Evolutionary conservation across 2,113 vertebrate genomes (phyloP).

Genomic region (Phylloscopus trochilus): DNA sequence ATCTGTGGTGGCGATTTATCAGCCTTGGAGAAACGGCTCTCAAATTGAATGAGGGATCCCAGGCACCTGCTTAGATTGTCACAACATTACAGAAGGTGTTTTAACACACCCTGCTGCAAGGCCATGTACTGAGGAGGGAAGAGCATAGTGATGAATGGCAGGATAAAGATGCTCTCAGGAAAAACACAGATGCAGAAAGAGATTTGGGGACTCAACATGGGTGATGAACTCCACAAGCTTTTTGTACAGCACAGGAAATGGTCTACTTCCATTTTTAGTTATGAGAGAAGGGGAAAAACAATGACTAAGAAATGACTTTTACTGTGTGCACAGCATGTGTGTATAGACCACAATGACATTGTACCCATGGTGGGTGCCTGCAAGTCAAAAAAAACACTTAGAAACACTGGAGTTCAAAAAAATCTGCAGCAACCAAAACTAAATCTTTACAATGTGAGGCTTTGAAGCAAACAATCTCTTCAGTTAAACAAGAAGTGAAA

Average conservation of each 20-base stretch:
- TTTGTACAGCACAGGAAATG: not conserved
- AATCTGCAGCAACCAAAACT: not conserved
- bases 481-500: not conserved
- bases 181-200: not conserved
- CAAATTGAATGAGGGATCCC: not conserved
- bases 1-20: not conserved
- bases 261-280: not conserved
- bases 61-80: not conserved
- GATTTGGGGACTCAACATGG: not conserved
- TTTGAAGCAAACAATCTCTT: slow-evolving; percentile 9
- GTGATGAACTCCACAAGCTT: not conserved
- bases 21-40: not conserved
- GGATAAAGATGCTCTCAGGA: not conserved
- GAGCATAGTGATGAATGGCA: not conserved
- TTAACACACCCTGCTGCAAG: not conserved
- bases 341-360: not conserved
- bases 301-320: not conserved
- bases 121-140: not conserved
- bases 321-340: not conserved
- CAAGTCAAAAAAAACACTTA: not conserved
- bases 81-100: not conserved
- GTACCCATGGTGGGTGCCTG: not conserved
- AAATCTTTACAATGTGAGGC: not conserved
- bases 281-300: not conserved
- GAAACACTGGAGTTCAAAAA: not conserved